Evolutionary conservation across 2,797 vertebrate species (phyloP), one percentile per base, ranked within the genome.

Genomic region (Ambastaia sidthimunki): DNA sequence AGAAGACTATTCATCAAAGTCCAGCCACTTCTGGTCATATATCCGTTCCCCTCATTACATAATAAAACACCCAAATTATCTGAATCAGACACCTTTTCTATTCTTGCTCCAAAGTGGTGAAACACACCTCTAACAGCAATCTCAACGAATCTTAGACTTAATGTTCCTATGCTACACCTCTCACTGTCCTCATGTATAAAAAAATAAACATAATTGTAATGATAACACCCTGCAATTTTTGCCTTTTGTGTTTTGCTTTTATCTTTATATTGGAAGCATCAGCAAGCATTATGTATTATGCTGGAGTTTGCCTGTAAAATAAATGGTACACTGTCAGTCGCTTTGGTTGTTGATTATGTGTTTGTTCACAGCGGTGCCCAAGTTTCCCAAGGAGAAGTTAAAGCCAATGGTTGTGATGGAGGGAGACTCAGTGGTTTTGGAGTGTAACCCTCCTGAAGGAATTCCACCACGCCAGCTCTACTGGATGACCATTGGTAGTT

Each of bases 401-500:
- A 84, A 92, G 7, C 94, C 95, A 9, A 80, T 95, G 21, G 89
- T 94, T 41, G 95, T 97, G 23, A 91, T 94, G 3, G 95, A 96
- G 41, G 96, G 97, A 0, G 92, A 97, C 15, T 89, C 97, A 1
- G 85, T 98, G 21, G 87, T 94, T 66, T 89, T 99, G 76, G 88
- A 88, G 4, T 99, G 98, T 83, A 93, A 97, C 57, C 97, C 98
- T 1, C 98, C 98, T 0, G 84, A 91, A 80, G 96, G 96, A 0
- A 93, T 96, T 1, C 90, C 93, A 0, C 96, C 96, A 9, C 87
- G 95, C 37, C 90, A 95, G n/a, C 92, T 99, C 83, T 96, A 96
- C 80, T 99, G 97, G 98, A 99, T 99, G 98, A 95, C 96, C 52
- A 90, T 94, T 19, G 94, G 98, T 74, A 7, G 21, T 55, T 48